Evolutionary conservation across 2,888 invertebrate species (phyloP).

Genomic region (Smittia sp.): DNA sequence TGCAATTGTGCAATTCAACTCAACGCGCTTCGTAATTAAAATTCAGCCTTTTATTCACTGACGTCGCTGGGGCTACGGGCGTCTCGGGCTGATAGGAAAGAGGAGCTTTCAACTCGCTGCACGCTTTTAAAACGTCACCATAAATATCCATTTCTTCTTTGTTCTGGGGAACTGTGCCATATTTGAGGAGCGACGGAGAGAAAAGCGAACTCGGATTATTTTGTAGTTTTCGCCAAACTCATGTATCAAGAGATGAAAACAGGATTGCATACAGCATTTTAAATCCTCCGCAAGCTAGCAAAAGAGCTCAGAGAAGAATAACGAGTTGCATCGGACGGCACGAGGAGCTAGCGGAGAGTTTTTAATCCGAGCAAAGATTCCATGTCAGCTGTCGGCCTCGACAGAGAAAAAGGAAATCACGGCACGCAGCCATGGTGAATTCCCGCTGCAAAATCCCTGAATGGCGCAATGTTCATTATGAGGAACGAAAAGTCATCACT

Average conservation of each 20-base stretch:
- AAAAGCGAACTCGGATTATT: not conserved
- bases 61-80: not conserved
- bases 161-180: not conserved
- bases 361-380: too few species aligned
- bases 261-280: too few species aligned
- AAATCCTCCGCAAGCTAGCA: too few species aligned
- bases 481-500: not conserved
- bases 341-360: too few species aligned
- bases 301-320: too few species aligned
- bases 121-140: not conserved
- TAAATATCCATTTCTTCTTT: constrained; percentile 14
- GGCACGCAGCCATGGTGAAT: not conserved
- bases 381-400: too few species aligned
- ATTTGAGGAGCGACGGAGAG: not conserved
- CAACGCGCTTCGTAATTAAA: constrained; percentile 15
- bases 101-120: not conserved
- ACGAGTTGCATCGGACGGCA: too few species aligned
- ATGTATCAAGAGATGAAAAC: too few species aligned
- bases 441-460: not conserved
- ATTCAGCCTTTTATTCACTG: not conserved
- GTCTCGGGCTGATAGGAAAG: not conserved
- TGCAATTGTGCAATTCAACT: constrained; percentile 9
- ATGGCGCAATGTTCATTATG: not conserved
- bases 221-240: too few species aligned
- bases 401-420: not conserved